Conservation (phyloP, 1,140 invertebrate genomes). For the Sycophila sp. region DNA sequence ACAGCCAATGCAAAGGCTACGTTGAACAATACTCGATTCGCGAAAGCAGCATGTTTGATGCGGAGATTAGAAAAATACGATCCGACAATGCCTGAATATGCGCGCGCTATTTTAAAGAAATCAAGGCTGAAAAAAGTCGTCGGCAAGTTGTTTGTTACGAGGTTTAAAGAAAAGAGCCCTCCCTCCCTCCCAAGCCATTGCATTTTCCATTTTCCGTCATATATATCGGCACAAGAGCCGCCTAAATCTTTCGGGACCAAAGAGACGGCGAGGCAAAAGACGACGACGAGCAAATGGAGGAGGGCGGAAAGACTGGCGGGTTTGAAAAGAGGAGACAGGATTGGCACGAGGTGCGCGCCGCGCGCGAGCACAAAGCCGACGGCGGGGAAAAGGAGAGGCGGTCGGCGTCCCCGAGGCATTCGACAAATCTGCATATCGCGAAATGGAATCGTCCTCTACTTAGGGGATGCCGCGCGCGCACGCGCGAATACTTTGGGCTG, state of each 20-base stretch:
- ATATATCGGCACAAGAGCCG: background rate
- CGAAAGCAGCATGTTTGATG: background rate
- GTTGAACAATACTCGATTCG: too few species aligned
- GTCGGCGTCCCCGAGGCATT: conserved; percentile 31
- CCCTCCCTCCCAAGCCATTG: background rate
- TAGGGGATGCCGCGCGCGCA: background rate
- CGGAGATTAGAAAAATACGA: conserved; percentile 24
- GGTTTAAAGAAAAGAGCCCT: background rate
- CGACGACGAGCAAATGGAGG: too few species aligned
- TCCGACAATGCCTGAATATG: background rate
- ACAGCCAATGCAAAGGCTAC: too few species aligned
- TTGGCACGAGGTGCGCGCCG: too few species aligned
- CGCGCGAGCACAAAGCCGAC: too few species aligned
- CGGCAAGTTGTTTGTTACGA: background rate
- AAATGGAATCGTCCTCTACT: conserved; percentile 36
- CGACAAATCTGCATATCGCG: conserved; percentile 38
- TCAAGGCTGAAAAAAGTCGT: background rate
- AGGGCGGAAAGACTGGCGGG: too few species aligned
- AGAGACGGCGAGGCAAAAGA: background rate
- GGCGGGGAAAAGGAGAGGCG: background rate
- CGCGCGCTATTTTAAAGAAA: conserved; percentile 17
- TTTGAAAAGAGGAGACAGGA: too few species aligned
- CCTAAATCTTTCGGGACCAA: conserved; percentile 14
- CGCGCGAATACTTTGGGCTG: conserved; percentile 11
- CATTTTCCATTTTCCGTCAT: conserved; percentile 16